A percentile compares a stretch with the other conserved stretches of the same genome.
Conservation (phyloP, 1,140 invertebrate genomes). For the Sitobion miscanthi region DNA sequence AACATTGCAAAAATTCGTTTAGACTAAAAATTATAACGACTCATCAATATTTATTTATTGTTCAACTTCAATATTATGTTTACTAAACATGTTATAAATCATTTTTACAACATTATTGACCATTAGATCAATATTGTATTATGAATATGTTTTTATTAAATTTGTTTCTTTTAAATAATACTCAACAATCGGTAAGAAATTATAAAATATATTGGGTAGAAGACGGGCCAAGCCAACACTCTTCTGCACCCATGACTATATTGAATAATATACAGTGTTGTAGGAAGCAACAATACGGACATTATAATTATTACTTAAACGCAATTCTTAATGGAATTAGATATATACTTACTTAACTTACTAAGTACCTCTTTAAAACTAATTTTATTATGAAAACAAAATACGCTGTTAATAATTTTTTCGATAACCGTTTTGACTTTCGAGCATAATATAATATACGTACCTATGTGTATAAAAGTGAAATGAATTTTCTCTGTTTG, state of each 20-base stretch:
- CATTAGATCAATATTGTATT: not conserved
- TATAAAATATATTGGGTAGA: too few species aligned
- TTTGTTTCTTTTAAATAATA: too few species aligned
- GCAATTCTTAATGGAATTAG: not conserved
- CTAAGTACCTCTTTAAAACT: not conserved
- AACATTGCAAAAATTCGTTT: not conserved
- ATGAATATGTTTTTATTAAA: not conserved
- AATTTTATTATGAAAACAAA: not conserved
- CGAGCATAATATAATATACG: not conserved
- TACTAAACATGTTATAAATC: not conserved
- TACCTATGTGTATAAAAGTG: not conserved
- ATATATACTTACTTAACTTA: not conserved
- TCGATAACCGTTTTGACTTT: too few species aligned
- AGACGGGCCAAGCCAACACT: too few species aligned
- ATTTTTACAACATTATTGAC: not conserved
- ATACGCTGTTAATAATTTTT: not conserved
- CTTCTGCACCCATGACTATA: too few species aligned
- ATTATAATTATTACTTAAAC: not conserved
- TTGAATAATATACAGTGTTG: too few species aligned
- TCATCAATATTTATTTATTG: not conserved
- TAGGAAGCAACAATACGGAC: not conserved
- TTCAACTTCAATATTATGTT: not conserved
- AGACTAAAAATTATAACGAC: not conserved
- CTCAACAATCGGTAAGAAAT: too few species aligned
- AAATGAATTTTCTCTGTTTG: not conserved